A percentile compares a stretch with the other conserved stretches of the same genome.
phyloP scores from a whole-genome alignment of 2,797 vertebrate species.

The Hozukius guyotensis region DNA sequence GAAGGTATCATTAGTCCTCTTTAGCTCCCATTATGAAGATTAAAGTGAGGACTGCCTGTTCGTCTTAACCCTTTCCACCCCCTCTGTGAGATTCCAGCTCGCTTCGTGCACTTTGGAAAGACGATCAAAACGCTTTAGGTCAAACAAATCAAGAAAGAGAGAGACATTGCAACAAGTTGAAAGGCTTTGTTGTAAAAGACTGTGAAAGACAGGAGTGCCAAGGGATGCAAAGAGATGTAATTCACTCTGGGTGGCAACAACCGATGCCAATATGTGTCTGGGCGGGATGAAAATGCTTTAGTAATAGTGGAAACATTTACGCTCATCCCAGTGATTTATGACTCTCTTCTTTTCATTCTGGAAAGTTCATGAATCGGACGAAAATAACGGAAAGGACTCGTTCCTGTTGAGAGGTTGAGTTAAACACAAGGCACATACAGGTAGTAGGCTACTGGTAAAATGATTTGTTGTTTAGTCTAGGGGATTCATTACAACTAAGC shows the following conservation, averaged over 20 bases:
- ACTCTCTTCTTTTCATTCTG: neutral
- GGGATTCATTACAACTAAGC: neutral
- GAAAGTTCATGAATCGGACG: neutral
- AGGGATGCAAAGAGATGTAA: neutral
- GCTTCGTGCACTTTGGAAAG: neutral
- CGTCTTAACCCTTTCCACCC: conserved; percentile 72
- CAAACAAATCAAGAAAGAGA: neutral
- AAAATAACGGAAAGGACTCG: neutral
- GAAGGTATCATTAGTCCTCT: conserved; percentile 71
- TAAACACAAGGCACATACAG: neutral
- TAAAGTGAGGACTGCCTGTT: conserved; percentile 84
- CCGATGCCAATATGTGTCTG: neutral
- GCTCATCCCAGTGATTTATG: neutral
- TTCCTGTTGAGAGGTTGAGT: neutral
- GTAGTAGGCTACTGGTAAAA: too few relatives aligned
- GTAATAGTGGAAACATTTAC: neutral
- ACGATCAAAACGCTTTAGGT: neutral
- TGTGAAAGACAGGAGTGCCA: neutral
- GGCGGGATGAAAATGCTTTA: neutral
- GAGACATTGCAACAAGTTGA: neutral
- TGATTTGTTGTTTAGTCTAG: neutral
- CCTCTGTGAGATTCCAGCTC: neutral
- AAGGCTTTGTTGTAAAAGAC: neutral
- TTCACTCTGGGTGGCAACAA: neutral
- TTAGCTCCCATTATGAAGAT: conserved; percentile 78